phyloP scores from a whole-genome alignment of 2,888 invertebrate genomes.

The Drosophila putrida region DNA sequence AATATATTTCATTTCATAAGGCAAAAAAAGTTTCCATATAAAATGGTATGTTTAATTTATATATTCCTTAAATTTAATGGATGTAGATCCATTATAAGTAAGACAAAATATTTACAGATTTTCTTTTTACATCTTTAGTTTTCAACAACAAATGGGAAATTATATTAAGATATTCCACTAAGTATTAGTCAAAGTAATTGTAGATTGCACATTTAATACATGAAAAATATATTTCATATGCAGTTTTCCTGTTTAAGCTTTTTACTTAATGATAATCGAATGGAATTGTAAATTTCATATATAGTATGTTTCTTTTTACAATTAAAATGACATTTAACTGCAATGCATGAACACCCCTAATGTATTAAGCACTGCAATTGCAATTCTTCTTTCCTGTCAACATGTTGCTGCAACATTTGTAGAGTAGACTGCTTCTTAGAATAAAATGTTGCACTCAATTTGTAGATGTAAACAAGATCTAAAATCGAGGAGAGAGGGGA shows the following conservation, averaged over 20 bases:
- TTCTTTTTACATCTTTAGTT: too few relatives aligned
- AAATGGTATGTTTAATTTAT: too few relatives aligned
- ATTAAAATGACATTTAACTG: neutral
- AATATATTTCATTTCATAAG: too few relatives aligned
- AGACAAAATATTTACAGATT: too few relatives aligned
- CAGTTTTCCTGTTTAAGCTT: neutral
- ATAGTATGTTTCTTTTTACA: neutral
- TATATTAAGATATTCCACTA: too few relatives aligned
- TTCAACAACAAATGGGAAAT: too few relatives aligned
- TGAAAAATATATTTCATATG: too few relatives aligned
- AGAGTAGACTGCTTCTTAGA: neutral
- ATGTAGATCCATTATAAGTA: too few relatives aligned
- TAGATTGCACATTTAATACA: too few relatives aligned
- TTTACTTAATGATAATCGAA: neutral
- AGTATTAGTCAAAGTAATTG: too few relatives aligned
- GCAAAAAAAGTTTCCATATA: too few relatives aligned
- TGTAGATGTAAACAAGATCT: slow-evolving; percentile 1
- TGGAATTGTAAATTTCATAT: neutral
- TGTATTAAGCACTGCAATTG: neutral
- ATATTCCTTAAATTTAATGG: too few relatives aligned
- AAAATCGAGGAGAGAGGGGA: neutral
- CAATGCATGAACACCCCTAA: neutral
- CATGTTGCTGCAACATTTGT: slow-evolving; percentile 14
- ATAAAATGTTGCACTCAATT: slow-evolving; percentile 12
- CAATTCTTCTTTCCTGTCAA: neutral